phyloP scores from a whole-genome alignment of 1,140 invertebrate species.

The Drosophila quadrilineata region DNA sequence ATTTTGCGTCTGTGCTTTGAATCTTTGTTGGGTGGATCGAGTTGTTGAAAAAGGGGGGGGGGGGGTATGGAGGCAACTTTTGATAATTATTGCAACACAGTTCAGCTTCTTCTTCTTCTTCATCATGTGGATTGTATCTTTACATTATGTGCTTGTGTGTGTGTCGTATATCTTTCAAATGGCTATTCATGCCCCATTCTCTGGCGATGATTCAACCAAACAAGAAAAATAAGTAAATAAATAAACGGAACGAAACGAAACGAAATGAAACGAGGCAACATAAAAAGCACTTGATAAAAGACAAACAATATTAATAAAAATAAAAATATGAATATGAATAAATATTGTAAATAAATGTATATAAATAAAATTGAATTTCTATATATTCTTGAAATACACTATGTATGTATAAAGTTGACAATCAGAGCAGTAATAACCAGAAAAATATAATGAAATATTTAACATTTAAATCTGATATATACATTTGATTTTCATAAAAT shows the following conservation, averaged over 20 bases:
- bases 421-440: conserved; percentile 26
- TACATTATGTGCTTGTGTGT: conserved; percentile 23
- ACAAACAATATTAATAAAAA: no score
- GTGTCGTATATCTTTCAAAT: conserved; percentile 53
- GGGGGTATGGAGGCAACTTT: conserved; percentile 6
- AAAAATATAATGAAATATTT: no score
- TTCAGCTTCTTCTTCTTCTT: conserved; percentile 4
- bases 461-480: no score
- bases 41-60: no score
- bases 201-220: conserved; percentile 58
- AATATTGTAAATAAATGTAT: no score
- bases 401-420: no score
- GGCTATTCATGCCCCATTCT: conserved; percentile 50
- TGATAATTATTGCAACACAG: conserved; percentile 65
- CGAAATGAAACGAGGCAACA: conserved; percentile 25
- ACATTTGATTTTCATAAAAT: conserved; percentile 40
- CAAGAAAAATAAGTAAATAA: conserved; percentile 57
- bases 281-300: neutral
- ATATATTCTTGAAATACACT: no score
- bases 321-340: no score
- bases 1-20: neutral
- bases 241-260: conserved; percentile 34
- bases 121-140: conserved; percentile 32
- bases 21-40: no score
- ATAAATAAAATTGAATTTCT: no score